Evolutionary conservation across 2,113 vertebrate genomes (phyloP).

Genomic region (Formicarius rufipectus): DNA sequence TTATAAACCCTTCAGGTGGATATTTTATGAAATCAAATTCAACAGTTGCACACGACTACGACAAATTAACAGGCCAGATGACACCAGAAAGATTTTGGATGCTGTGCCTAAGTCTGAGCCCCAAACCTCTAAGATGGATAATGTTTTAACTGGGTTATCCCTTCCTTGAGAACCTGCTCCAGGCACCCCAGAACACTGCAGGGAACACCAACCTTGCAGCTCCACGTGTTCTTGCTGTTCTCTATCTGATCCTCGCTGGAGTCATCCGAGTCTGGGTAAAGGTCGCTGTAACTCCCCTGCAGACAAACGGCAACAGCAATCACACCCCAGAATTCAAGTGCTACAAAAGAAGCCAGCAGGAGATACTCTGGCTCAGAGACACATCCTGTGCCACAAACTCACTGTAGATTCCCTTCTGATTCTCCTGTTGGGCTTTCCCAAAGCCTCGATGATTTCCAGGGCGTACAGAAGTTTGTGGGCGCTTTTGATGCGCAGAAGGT

Average conservation of each 20-base stretch:
- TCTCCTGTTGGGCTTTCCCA: constrained; percentile 96
- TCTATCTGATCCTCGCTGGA: constrained; percentile 98
- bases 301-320: neutral
- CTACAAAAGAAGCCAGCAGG: neutral
- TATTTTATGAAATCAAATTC: neutral
- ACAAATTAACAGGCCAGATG: neutral
- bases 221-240: constrained; percentile 99
- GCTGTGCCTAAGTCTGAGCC: neutral
- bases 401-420: constrained; percentile 96
- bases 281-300: constrained; percentile 97
- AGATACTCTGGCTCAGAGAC: neutral
- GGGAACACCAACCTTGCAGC: constrained; percentile 89
- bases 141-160: neutral
- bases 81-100: neutral
- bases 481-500: constrained; percentile 94
- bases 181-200: neutral
- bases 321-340: neutral
- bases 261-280: constrained; percentile 98
- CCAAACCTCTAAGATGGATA: neutral
- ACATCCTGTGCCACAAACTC: neutral
- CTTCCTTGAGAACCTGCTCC: neutral
- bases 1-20: neutral
- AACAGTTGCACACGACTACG: neutral
- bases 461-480: constrained; percentile 97
- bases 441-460: constrained; percentile 96